A percentile compares a stretch with the other conserved stretches of the same genome.
Evolutionary conservation across 2,113 vertebrate genomes (phyloP).

Genomic region (Variabilichromis moorii): DNA sequence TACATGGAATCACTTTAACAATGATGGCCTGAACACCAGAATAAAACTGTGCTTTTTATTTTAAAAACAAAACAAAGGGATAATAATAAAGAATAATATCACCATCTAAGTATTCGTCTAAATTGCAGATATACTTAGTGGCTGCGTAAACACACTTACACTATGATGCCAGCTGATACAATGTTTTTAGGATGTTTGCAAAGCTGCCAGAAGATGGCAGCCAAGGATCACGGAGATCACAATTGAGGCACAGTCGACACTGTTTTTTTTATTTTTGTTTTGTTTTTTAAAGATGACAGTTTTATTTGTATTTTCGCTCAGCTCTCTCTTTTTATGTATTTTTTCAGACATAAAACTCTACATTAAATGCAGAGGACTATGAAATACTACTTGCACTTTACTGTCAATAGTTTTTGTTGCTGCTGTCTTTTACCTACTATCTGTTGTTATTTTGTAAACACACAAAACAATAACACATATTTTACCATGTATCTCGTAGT

Average conservation of each 20-base stretch:
- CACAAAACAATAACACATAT: background rate
- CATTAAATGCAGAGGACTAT: background rate
- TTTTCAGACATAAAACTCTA: background rate
- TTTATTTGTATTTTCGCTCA: background rate
- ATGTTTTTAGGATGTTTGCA: background rate
- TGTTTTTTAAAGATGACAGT: background rate
- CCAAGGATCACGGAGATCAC: background rate
- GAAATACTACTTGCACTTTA: background rate
- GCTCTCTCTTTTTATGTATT: background rate
- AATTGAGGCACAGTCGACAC: background rate
- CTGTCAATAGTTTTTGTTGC: background rate
- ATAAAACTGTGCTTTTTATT: background rate
- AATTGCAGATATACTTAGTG: background rate
- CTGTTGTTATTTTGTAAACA: background rate
- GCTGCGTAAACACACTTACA: background rate
- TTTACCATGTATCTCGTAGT: background rate
- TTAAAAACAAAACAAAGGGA: background rate
- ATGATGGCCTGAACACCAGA: background rate
- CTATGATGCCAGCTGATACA: background rate
- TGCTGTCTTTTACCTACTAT: background rate
- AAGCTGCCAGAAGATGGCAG: constrained; percentile 17
- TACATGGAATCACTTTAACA: background rate
- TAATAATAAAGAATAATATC: background rate
- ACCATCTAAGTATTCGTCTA: rapidly evolving
- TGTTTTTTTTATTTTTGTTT: background rate